Evolutionary conservation across 2,888 invertebrate species (phyloP), one percentile per base, ranked within the genome.

Genomic region (Caenorhabditis parvicauda): DNA sequence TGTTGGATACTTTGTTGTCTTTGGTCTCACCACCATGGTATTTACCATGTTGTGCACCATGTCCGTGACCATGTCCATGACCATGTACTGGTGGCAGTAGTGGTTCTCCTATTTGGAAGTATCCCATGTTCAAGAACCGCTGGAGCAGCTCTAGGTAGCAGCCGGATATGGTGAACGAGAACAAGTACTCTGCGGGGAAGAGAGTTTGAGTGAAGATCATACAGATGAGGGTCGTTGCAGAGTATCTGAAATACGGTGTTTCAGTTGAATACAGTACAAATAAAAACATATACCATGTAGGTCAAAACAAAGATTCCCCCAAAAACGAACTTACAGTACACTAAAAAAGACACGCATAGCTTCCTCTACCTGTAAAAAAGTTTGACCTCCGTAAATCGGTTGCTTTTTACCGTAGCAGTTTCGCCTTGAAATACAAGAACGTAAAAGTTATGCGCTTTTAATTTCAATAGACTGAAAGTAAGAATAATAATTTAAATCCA

Each of bases 141-240:
- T 75, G 66, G 9, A 79, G 56, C 29, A 79, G 51, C 47, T 79
- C 79, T 56, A 75, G 51, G 59, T 76, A 79, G 51, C 79, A 79
- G 21, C 79, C 79, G 46, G 72, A 70, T 1, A 70, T 73, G 0
- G 79, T 79, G 54, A 79, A 79, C 0, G 73, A 73, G 55, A 66
- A 80, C n/a, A 79, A 55, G 48, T 79, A 79, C 41, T 79, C 79
- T 21, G 79, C 79, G 0, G 79, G 79, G 59, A 75, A 79, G 29
- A 79, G 69, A 12, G 76, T 79, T 45, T 79, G 79, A 6, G 79
- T 80, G 65, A 79, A 76, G 38, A 77, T 79, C 78, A 79, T 78
- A 43, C 66, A 70, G 32, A 77, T 70, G 21, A 78, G 60, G 2
- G 78, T 72, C 7, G 67, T 64, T 19, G 54, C 56, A 7, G 72